Conservation (phyloP, 2,797 vertebrate genomes). For the Ambastaia sidthimunki region DNA sequence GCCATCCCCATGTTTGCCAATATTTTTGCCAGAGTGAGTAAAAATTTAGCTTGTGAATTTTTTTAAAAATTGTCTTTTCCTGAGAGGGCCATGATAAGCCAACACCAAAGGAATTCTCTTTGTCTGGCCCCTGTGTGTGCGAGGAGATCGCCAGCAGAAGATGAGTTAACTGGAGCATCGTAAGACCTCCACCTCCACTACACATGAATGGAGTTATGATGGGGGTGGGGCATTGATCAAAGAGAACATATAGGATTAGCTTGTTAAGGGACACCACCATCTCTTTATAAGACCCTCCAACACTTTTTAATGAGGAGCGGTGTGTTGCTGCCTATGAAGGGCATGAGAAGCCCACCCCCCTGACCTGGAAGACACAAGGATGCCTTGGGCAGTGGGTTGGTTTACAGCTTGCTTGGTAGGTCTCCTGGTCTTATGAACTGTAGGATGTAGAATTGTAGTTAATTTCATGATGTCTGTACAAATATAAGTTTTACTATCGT, state of each 20-base stretch:
- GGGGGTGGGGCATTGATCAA: constrained; percentile 17
- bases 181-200: constrained; percentile 11
- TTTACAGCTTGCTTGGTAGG: neutral
- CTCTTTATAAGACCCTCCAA: constrained; percentile 2
- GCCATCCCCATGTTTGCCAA: neutral
- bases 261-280: constrained; percentile 4
- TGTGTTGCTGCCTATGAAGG: constrained; percentile 26
- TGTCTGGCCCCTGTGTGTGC: neutral
- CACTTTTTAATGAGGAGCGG: constrained; percentile 18
- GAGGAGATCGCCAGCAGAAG: neutral
- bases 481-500: too few species aligned
- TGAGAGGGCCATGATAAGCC: constrained; percentile 17
- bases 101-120: neutral
- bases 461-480: too few species aligned
- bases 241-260: constrained; percentile 17
- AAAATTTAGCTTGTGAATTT: constrained; percentile 6
- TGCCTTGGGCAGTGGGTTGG: neutral
- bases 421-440: neutral
- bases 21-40: neutral
- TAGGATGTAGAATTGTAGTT: neutral
- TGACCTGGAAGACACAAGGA: constrained; percentile 33
- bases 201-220: constrained; percentile 31
- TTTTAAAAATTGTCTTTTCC: neutral
- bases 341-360: constrained; percentile 11
- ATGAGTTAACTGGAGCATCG: constrained; percentile 39